A percentile compares a stretch with the other conserved stretches of the same genome.
Conservation (phyloP, 2,113 vertebrate species). For the Halichoerus grypus region DNA sequence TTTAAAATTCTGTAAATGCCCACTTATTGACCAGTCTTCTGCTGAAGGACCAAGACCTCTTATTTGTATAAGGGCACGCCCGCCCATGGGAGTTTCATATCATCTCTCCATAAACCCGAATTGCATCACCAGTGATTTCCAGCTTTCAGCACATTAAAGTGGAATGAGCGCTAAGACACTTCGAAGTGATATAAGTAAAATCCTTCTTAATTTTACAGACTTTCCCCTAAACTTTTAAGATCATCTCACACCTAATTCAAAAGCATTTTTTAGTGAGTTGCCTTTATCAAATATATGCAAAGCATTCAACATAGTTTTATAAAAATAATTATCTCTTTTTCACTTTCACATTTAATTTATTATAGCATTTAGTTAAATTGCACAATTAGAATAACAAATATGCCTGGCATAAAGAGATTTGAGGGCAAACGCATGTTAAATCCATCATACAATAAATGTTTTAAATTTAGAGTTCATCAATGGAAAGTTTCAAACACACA, state of each 20-base stretch:
- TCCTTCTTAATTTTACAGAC: not conserved
- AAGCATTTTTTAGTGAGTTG: not conserved
- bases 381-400: not conserved
- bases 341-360: not conserved
- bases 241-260: not conserved
- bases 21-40: not conserved
- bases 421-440: not conserved
- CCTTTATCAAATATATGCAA: not conserved
- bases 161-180: not conserved
- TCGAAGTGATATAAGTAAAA: not conserved
- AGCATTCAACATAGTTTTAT: not conserved
- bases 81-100: not conserved
- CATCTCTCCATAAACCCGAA: not conserved
- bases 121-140: not conserved
- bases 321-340: slow-evolving; percentile 25
- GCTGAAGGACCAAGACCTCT: not conserved
- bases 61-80: not conserved
- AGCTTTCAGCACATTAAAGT: not conserved
- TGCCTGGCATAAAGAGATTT: not conserved
- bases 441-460: not conserved
- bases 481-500: not conserved
- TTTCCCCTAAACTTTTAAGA: not conserved
- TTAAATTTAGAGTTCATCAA: not conserved
- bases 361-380: slow-evolving; percentile 1
- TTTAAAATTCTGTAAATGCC: slow-evolving; percentile 7